Base-by-base conservation (phyloP, 2,888 invertebrate genomes). In the Andrena trimmerana region DNA sequence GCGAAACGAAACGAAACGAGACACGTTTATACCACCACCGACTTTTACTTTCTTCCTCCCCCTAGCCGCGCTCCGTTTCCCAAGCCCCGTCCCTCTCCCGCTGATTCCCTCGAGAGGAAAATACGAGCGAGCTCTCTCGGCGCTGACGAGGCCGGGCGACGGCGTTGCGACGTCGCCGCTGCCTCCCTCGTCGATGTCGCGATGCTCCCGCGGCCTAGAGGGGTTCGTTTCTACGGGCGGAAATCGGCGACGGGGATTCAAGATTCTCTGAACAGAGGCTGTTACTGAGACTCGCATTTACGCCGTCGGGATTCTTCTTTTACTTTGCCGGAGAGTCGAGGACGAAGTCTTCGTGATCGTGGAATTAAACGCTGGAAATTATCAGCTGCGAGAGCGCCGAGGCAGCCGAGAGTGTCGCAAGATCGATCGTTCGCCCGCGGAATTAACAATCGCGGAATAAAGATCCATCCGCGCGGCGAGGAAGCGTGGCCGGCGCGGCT, bases 21-120 rank as follows among this genome's bases (percentile, higher is more conserved):
- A 87, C 85, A 86, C 89, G 87, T 90, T 91, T 91, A 42, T 16
- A 88, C 59, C 79, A 68, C 76, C 72, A 54, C 57, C 52, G 74
- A 60, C 82, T 83, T 77, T 84, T 82, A 80, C 78, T 82, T 71
- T 83, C 77, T 79, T 85, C 66, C 69, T 83, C 79, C 73, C 75
- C 75, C 71, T 65, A 42, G 75, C 81, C 57, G 31, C 42, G 62
- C 72, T 79, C 72, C 78, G 68, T 62, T 73, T 68, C 75, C 78
- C 65, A 57, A 65, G 60, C 67, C 66, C 59, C 10, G 73, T 65
- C 69, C 63, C 67, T 10, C 73, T 74, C n/a, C 54, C 89, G 81
- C 88, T 90, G 88, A 92, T 91, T 92, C 90, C 86, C 89, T 91
- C 91, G 86, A 91, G 90, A 91, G 90, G 90, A 90, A 91, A 91